Percentiles rank a stretch among this genome's conserved stretches.
Evolutionary conservation across 2,113 vertebrate species (phyloP).

Genomic region (Malaclemys terrapin): DNA sequence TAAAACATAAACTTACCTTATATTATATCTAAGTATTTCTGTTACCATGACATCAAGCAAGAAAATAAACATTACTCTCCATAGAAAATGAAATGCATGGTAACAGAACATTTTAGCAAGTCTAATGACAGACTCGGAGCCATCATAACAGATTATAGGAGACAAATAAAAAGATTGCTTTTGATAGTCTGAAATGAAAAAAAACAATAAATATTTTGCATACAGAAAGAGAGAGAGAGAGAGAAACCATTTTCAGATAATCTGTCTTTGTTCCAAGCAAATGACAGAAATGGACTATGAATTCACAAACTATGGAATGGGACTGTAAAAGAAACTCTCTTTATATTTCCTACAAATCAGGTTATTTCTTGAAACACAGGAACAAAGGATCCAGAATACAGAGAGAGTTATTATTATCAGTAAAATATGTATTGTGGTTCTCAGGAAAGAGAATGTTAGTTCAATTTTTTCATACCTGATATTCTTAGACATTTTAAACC

Average conservation of each 20-base stretch:
- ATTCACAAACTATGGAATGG: neutral
- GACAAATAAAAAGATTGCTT: slow-evolving; percentile 39
- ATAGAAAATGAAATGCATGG: slow-evolving; percentile 54
- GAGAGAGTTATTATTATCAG: neutral
- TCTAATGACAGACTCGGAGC: slow-evolving; percentile 24
- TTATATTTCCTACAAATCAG: slow-evolving; percentile 6
- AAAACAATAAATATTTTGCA: slow-evolving; percentile 19
- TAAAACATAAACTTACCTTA: slow-evolving; percentile 25
- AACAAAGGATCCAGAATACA: neutral
- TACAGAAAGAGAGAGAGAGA: neutral
- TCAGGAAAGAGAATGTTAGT: neutral
- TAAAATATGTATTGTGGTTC: neutral
- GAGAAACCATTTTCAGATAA: neutral
- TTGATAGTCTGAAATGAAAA: neutral
- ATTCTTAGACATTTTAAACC: neutral
- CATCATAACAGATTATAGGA: neutral
- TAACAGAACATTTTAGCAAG: slow-evolving; percentile 65
- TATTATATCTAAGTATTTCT: slow-evolving; percentile 27
- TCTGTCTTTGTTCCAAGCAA: neutral
- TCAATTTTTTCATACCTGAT: neutral
- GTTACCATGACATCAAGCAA: slow-evolving; percentile 72
- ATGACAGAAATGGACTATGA: neutral
- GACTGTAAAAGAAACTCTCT: neutral
- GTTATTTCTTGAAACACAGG: neutral
- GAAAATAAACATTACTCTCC: slow-evolving; percentile 58